Conservation (phyloP, 2,797 vertebrate genomes). For the Trachops cirrhosus region DNA sequence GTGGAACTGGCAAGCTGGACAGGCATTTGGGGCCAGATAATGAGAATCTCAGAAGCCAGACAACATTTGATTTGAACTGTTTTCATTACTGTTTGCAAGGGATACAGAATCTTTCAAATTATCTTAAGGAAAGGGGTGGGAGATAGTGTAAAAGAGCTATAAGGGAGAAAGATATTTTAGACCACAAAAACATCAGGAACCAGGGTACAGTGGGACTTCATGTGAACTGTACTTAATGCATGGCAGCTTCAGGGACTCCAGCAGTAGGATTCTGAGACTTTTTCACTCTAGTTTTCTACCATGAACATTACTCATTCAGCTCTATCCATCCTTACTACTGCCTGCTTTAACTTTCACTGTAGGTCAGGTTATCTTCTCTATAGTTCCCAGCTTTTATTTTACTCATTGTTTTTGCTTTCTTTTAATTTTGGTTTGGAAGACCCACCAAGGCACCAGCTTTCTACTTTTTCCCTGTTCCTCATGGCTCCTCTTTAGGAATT, state of each 20-base stretch:
- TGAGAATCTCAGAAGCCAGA: not conserved
- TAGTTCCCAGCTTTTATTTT: not conserved
- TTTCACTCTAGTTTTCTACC: not conserved
- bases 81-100: constrained; percentile 30
- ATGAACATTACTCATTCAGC: not conserved
- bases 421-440: not conserved
- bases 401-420: not conserved
- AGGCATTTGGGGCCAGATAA: not conserved
- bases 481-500: not conserved
- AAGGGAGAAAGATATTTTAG: not conserved
- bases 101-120: not conserved
- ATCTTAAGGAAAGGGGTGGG: not conserved
- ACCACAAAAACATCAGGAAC: not conserved
- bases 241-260: not conserved
- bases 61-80: not conserved
- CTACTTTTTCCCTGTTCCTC: not conserved
- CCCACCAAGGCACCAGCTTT: not conserved
- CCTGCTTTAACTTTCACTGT: not conserved
- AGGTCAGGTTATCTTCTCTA: constrained; percentile 19
- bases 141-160: not conserved
- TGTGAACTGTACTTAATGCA: not conserved
- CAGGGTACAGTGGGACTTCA: not conserved
- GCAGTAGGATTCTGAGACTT: not conserved
- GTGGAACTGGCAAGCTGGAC: not conserved
- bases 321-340: not conserved